Evolutionary conservation across 2,888 invertebrate genomes (phyloP).

Genomic region (Hydrotaea diabolus): DNA sequence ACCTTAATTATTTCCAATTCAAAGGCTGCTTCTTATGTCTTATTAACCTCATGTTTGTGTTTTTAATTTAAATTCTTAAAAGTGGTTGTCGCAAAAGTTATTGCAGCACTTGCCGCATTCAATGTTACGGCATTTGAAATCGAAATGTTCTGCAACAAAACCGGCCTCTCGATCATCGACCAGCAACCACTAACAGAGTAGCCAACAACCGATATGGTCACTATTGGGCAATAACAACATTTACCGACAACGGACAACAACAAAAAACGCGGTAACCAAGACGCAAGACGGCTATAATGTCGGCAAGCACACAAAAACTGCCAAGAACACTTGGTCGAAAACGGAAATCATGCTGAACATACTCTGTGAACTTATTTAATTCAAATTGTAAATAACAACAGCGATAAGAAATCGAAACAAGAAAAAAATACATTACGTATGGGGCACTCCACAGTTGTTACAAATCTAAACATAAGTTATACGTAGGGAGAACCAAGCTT

Average conservation of each 20-base stretch:
- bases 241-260: not conserved
- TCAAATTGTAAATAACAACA: not conserved
- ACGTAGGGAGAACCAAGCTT: too few species aligned
- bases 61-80: not conserved
- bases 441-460: constrained; percentile 22
- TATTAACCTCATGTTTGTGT: not conserved
- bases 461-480: too few species aligned
- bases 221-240: constrained; percentile 46
- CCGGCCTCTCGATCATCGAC: too few species aligned
- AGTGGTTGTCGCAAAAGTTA: not conserved
- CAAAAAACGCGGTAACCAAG: not conserved
- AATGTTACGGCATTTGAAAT: constrained; percentile 10
- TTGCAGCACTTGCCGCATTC: not conserved
- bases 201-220: constrained; percentile 9
- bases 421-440: not conserved
- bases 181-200: not conserved
- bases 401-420: not conserved
- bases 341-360: constrained; percentile 42
- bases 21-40: too few species aligned
- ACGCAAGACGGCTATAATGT: not conserved
- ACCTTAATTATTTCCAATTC: too few species aligned
- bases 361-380: constrained; percentile 50
- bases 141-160: not conserved
- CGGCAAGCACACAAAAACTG: not conserved
- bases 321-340: not conserved